Base-by-base conservation (phyloP, 2,888 invertebrate species). In the Trichopoda pennipes region DNA sequence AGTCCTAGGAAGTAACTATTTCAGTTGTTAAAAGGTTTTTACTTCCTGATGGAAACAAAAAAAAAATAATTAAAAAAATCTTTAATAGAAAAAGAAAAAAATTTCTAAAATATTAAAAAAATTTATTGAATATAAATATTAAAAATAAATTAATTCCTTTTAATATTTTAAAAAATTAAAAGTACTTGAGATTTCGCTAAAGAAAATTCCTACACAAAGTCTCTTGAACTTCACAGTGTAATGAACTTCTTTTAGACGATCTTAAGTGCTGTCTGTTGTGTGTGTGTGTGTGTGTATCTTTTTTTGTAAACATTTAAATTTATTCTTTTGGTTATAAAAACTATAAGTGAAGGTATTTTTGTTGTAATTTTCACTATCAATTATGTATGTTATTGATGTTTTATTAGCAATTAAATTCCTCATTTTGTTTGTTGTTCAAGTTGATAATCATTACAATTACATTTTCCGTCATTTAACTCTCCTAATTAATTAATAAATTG, bases 181-280 rank as follows among this genome's bases (percentile, higher is more conserved):
- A 55, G 35, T 49, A 61, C 53, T 72, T 72, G 51, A 42, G 51
- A 68, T 73, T 66, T 35, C 23, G 58, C 63, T 68, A 56, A 47
- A 64, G n/a, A 73, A 44, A 38, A 16, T 35, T 55, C 47, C 8
- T n/a, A 1, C 53, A 16, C 47, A 55, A 64, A 70, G 68, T 76
- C 72, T 58, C 79, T 82, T 79, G 66, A 82, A 82, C 75, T 79
- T 72, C 79, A 66, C 66, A 79, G 82, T 79, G 72, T 76, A 79
- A 76, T 79, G 82, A 82, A 82, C 82, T 68, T 49, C 64, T 74
- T 32, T 28, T 70, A 9, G 14, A n/a, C 21, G n/a, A 77, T 49
- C 61, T 82, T 61, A 73, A 76, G 82, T 82, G 72, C 35, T 75
- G 63, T 17, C 21, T 47, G 21, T 72, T 28, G 3, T 49, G 8